Conservation (phyloP, 2,888 invertebrate species). For the Cenopis cana region DNA sequence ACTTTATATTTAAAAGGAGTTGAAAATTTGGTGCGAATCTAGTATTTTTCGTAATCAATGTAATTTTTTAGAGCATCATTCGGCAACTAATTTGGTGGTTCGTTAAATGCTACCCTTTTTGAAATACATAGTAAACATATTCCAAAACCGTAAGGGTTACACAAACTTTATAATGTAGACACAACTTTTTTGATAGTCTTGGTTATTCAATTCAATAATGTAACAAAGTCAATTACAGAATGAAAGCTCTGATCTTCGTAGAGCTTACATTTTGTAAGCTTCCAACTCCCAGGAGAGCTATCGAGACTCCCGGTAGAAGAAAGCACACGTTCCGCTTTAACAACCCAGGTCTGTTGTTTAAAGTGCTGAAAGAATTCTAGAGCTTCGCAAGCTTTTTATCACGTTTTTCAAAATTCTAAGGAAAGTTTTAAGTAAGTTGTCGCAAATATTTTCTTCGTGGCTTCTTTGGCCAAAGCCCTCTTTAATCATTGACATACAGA, state of each 20-base stretch:
- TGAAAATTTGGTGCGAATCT: no score
- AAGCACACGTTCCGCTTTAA: constrained; percentile 38
- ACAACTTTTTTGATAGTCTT: background rate
- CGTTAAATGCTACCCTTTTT: no score
- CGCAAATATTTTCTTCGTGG: background rate
- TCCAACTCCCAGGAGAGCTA: constrained; percentile 6
- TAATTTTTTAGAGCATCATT: no score
- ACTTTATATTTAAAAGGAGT: no score
- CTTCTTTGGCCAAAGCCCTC: background rate
- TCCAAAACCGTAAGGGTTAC: no score
- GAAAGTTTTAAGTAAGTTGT: background rate
- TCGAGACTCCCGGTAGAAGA: constrained; percentile 21
- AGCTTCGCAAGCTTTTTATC: constrained; percentile 16
- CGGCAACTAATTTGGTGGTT: no score
- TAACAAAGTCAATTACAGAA: background rate
- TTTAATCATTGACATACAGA: background rate
- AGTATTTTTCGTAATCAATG: no score
- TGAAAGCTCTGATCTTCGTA: background rate
- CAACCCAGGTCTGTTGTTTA: constrained; percentile 35
- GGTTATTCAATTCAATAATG: constrained; percentile 5
- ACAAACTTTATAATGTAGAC: background rate
- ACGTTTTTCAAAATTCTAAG: background rate
- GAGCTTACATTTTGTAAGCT: constrained; percentile 11
- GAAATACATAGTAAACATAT: no score
- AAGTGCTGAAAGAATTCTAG: constrained; percentile 28